Evolutionary conservation across 1,140 invertebrate genomes (phyloP), one percentile per base, ranked within the genome.

Genomic region (Atta texana): DNA sequence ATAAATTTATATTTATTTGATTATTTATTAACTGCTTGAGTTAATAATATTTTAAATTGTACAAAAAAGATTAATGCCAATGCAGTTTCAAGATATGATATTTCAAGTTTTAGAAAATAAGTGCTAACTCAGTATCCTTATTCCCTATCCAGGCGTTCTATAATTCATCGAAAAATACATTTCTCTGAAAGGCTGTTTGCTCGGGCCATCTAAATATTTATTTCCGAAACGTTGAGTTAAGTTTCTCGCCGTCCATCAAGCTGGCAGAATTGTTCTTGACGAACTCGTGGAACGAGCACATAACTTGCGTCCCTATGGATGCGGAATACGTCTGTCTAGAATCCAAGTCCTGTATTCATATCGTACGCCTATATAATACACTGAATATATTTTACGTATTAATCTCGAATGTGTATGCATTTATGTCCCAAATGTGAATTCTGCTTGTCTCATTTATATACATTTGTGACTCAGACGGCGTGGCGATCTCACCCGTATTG

Each of bases 121-220:
- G 51, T 28, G 68, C 24, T 24, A 74, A 84, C 39, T 84, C 28
- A 3, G 12, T 68, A 34, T 39, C 63, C n/a, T 68, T 24, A 44
- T 44, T n/a, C 28, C 28, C 24, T 10, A 2, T 55, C 10, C 14
- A 4, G 6, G 3, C 68, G 5, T 69, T 84, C 14, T 61, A 74
- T 74, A 74, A 84, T 84, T 74, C 34, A 84, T 51, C 21, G 69
- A 16, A 49, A 63, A 61, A 61, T 34, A 74, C 55, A 82, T 82
- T 74, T 74, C 39, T 84, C 55, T 34, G 44, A 84, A 57, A 64
- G 66, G 39, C 24, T 55, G 18, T 24, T 34, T 24, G 80, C 69
- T 63, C 69, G 68, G 55, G 18, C 18, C 39, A n/a, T 24, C 53
- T 61, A 74, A 84, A 84, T 84, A 84, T 84, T 84, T 84, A 84